Evolutionary conservation across 2,888 invertebrate species (phyloP), one percentile per base, ranked within the genome.

Genomic region (Congeria kusceri): DNA sequence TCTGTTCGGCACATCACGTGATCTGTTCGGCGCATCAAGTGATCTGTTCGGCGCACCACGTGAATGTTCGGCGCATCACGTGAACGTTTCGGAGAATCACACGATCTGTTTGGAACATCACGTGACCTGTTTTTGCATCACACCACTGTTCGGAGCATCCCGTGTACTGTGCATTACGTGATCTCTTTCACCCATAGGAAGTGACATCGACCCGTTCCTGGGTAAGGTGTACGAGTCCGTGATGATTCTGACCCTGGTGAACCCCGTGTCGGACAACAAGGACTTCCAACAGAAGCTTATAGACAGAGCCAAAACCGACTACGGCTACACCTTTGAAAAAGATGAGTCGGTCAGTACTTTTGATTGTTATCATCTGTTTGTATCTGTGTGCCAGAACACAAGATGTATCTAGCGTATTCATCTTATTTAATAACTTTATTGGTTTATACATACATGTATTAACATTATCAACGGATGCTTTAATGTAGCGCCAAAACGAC

Each of bases 211-310:
- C 70, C 61, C 47, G 0, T 71, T 49, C 1, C 98, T 98, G 0
- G 95, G 95, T 90, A 95, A 96, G 87, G 98, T 98, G 0, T 98
- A 97, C 93, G 96, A 96, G 82, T 96, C 98, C 0, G 95, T 99
- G 71, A 95, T 98, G 66, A 98, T 97, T 0, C 96, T 99, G 72
- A 97, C 97, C 3, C 96, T 98, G 1, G 95, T 96, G 23, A 89
- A 92, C 23, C 93, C 94, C 0, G 91, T 92, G 70, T 96, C 96
- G 85, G 96, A 97, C 90, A 97, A 97, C 92, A 94, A 95, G 61
- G 95, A 96, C 70, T 97, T 97, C 91, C 96, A 97, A 65, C 95
- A 95, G 85, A 95, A 96, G 93, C 96, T 97, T 89, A 93, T 93
- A 74, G 80, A 83, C 4, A 80, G 91, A 11, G 93, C 94, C 3